Percentiles rank a stretch among this genome's conserved stretches.
Conservation (phyloP, 2,113 vertebrate genomes). For the Mastomys coucha region DNA sequence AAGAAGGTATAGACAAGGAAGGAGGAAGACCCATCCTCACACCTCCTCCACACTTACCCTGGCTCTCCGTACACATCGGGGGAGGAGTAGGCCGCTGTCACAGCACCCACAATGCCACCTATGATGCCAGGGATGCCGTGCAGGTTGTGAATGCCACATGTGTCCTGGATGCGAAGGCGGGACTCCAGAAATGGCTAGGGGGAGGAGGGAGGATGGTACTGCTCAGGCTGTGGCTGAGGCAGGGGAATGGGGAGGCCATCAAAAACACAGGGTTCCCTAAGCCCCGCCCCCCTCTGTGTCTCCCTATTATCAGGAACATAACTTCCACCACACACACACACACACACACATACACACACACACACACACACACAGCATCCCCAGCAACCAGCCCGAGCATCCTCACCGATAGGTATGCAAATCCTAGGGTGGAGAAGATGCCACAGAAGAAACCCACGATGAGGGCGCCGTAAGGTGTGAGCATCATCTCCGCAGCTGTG, state of each 20-base stretch:
- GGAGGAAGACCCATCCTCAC: rapidly evolving
- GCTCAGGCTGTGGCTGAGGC: background rate
- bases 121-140: constrained; percentile 95
- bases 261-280: background rate
- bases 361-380: too few species aligned
- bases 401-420: constrained; percentile 92
- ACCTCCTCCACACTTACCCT: constrained; percentile 86
- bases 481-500: constrained; percentile 95
- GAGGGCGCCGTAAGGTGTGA: constrained; percentile 93
- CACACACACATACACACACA: too few species aligned
- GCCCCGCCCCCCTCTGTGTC: background rate
- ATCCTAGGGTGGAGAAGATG: constrained; percentile 94
- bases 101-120: constrained; percentile 93
- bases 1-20: background rate
- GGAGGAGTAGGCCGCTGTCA: constrained; percentile 91
- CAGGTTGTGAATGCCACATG: constrained; percentile 96
- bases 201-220: background rate
- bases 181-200: constrained; percentile 94
- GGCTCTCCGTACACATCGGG: constrained; percentile 87
- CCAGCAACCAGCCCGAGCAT: background rate
- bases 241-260: background rate
- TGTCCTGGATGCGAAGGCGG: constrained; percentile 93
- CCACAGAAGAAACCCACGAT: constrained; percentile 94
- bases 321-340: background rate
- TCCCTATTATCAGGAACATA: background rate